phyloP scores from a whole-genome alignment of 37 sponge, comb jelly and placozoan species.

The Tethya wilhelma region DNA sequence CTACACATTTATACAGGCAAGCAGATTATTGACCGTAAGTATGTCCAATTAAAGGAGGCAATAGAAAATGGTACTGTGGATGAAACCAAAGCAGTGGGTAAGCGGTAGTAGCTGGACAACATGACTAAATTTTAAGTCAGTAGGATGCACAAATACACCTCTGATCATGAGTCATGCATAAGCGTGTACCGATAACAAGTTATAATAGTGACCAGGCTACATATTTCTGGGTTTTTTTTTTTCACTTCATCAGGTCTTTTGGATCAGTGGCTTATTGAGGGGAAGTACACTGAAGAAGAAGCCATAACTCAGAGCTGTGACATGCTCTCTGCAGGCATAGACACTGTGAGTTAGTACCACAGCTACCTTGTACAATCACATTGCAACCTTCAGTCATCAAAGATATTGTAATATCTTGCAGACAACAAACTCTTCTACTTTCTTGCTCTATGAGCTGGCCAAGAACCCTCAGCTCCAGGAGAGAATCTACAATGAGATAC shows the following conservation, averaged over 20 bases:
- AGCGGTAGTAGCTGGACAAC: no score
- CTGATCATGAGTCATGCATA: no score
- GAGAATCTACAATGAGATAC: conserved; percentile 19
- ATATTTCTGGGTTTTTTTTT: no score
- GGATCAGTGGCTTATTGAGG: conserved; percentile 39
- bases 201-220: no score
- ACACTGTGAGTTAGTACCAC: conserved; percentile 59
- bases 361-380: no score
- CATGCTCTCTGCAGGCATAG: conserved; percentile 39
- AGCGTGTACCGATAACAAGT: no score
- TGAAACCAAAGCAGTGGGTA: conserved; percentile 15
- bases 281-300: conserved; percentile 16
- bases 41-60: conserved; percentile 5
- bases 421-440: no score
- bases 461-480: conserved; percentile 44
- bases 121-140: no score
- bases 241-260: no score
- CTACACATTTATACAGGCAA: background rate
- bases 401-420: no score
- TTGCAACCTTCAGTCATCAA: no score
- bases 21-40: background rate
- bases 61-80: background rate
- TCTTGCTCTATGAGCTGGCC: conserved; percentile 45
- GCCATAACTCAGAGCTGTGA: conserved; percentile 11
- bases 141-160: no score